Evolutionary conservation across 2,888 invertebrate genomes (phyloP), one percentile per base, ranked within the genome.

Genomic region (Anarsia innoxiella): DNA sequence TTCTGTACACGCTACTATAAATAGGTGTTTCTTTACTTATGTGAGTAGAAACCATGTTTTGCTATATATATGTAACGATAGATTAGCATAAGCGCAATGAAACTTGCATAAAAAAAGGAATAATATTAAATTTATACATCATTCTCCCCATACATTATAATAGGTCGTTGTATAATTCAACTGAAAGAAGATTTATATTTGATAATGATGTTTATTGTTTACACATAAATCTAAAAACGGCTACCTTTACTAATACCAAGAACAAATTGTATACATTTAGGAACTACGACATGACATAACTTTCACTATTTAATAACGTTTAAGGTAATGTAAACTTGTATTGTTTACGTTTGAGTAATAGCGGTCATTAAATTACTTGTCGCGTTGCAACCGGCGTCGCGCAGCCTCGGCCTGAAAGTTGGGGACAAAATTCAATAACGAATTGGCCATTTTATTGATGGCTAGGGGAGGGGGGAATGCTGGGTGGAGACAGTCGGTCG

Each of bases 391-490:
- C 82, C 82, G 82, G 79, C 83, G 69, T 70, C 77, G 77, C 79
- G 79, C 78, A 80, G 73, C 82, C 68, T 75, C 74, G 57, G 58
- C 63, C 56, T 64, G 63, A 70, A 75, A 75, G 72, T 80, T 79
- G 63, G 64, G 66, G 66, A 79, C 74, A 80, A 83, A 84, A 83
- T 82, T 80, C 84, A 80, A 82, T 83, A 84, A 74, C 75, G 83
- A 83, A 79, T 83, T 85, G 82, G 85, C 84, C 86, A 86, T 86
- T 86, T 86, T 86, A 85, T 85, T 82, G 84, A 85, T 82, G 82
- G 76, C 75, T 63, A 78, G 82, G 66, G 82, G 77, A 73, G 77
- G 80, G 79, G 66, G 80, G 77, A 73, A 77, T 77, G 75, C 66
- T 80, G 82, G 83, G 79, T 73, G 80, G 79, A 78, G 82, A 78